Evolutionary conservation across 2,888 invertebrate genomes (phyloP).

Genomic region (Dastarcus helophoroides): DNA sequence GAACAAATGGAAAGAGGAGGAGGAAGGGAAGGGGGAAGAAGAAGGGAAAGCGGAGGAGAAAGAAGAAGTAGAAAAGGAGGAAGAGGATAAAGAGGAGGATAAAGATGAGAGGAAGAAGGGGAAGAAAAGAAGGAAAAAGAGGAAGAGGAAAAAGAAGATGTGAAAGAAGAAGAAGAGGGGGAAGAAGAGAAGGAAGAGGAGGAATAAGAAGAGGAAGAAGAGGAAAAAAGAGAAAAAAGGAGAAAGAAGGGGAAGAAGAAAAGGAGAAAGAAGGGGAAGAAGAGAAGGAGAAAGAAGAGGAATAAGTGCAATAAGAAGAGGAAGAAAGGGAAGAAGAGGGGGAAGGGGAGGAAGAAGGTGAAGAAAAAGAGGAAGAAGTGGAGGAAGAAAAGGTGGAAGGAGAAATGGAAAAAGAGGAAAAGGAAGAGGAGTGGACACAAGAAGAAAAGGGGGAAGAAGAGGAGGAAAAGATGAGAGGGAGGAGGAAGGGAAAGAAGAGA

Average conservation of each 20-base stretch:
- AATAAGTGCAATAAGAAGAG: neutral
- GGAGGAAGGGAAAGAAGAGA: neutral
- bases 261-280: neutral
- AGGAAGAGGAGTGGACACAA: neutral
- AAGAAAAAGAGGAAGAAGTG: neutral
- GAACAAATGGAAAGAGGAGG: no score
- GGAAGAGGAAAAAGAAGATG: no score
- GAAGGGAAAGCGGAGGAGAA: neutral
- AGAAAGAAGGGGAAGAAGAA: neutral
- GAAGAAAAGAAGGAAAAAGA: no score
- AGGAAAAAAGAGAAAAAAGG: neutral
- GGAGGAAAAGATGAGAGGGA: no score
- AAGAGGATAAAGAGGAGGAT: no score
- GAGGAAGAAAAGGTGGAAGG: no score
- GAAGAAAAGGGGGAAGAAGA: neutral
- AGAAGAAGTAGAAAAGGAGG: no score
- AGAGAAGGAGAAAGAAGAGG: neutral
- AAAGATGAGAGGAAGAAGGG: no score
- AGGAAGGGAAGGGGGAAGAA: neutral
- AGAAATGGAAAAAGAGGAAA: slow-evolving; percentile 3
- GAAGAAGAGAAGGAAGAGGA: no score
- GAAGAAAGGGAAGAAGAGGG: neutral
- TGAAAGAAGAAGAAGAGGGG: no score
- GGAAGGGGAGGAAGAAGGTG: neutral
- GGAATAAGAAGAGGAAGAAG: no score